Evolutionary conservation across 2,797 vertebrate species (phyloP), one percentile per base, ranked within the genome.

Genomic region (Cephalopachus bancanus): DNA sequence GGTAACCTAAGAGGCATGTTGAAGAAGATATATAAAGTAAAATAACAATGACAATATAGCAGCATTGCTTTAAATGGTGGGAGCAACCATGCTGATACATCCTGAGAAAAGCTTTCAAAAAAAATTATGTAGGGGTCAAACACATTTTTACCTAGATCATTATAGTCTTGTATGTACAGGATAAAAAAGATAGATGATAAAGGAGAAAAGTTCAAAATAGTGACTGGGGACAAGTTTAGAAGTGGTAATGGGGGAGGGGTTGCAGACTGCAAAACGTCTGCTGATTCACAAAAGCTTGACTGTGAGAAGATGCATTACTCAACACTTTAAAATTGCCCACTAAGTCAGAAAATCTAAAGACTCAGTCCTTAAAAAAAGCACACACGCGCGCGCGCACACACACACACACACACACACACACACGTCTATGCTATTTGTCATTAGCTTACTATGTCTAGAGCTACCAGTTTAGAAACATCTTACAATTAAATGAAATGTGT

Each of bases 401-500:
- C 44, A 44, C 44, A 44, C 44, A 44, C 44, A 44, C 44, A 44
- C 44, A 44, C 44, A 44, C 44, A 44, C 44, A 44, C 44, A 44
- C 69, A 57, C 8, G 55, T 33, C 12, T 57, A 7, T 44, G 24
- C 20, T 93, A 89, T 93, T 92, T 80, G 71, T 72, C 60, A 88
- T 86, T 90, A 81, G 12, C 57, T 84, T 92, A 20, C 62, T 81
- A 28, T 26, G 16, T 92, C 72, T 93, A 92, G 33, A 96, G 62
- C 62, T 96, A 76, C 55, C 74, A 57, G 75, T 72, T 95, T 89
- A 93, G 87, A 94, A 96, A 93, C 72, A 94, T 79, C 24, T 89
- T 87, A 71, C 53, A 95, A 93, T 87, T 86, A 76, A 95, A 85
- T 93, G 65, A 91, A 95, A 60, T 64, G 62, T 83, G 76, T 85